These are phyloP conservation scores for Lasioglossum vierecki DNA, from an alignment of 2,888 invertebrate genomes.

Conservation along the genomic window DNA sequence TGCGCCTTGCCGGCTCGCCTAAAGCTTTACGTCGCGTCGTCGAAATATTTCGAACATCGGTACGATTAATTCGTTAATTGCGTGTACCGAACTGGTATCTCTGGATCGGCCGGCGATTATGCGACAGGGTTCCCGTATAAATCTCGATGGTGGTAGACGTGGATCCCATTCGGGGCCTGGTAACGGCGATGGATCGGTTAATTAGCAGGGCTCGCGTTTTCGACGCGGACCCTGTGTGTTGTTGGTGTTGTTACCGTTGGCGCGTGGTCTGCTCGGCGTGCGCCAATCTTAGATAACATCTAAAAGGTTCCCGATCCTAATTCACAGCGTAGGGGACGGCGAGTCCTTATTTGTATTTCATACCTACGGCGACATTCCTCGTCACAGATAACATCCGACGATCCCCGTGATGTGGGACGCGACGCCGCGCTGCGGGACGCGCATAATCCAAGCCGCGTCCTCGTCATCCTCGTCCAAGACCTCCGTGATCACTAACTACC, in stretches of 20 bases:
- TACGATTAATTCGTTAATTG: background rate
- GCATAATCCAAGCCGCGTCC: background rate
- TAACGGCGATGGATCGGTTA: constrained; percentile 11
- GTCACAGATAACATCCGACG: constrained; percentile 69
- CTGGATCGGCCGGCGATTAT: background rate
- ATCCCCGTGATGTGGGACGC: constrained; percentile 49
- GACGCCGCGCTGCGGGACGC: constrained; percentile 47
- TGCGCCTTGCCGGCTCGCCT: too few relatives aligned
- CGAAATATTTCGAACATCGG: too few relatives aligned
- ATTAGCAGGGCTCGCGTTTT: constrained; percentile 27
- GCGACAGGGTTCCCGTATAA: background rate
- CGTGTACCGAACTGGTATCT: background rate
- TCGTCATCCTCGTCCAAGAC: background rate
- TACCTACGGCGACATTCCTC: constrained; percentile 75
- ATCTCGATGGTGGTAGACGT: too few relatives aligned
- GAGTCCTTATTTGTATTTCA: constrained; percentile 79
- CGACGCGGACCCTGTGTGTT: background rate
- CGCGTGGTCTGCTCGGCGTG: constrained; percentile 63
- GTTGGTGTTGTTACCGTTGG: constrained; percentile 35
- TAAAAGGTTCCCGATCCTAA: constrained; percentile 77
- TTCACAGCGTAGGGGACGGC: constrained; percentile 75
- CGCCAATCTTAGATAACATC: constrained; percentile 75
- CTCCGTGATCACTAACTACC: background rate
- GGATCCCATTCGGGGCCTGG: background rate
- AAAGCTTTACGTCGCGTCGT: too few relatives aligned